Evolutionary conservation across 2,113 vertebrate species (phyloP).

Genomic region (Urocitellus parryii): DNA sequence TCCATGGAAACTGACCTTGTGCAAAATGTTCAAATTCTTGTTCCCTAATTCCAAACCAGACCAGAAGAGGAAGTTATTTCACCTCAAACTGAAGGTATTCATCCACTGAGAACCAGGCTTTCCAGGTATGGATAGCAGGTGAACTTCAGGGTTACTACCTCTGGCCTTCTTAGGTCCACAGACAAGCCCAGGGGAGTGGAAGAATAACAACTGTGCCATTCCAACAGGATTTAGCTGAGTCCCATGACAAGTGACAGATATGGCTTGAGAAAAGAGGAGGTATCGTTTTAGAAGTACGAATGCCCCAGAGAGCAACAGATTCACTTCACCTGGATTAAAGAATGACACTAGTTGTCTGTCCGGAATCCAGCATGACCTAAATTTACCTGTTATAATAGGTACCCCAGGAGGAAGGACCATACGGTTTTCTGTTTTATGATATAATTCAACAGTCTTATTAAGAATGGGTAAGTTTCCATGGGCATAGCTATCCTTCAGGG

Average conservation of each 20-base stretch:
- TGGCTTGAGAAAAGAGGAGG: background rate
- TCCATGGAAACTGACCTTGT: background rate
- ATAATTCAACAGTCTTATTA: background rate
- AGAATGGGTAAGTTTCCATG: background rate
- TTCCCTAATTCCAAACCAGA: background rate
- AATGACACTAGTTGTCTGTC: fast-evolving
- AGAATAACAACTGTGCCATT: background rate
- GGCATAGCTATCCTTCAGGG: background rate
- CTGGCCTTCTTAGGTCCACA: background rate
- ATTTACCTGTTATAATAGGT: background rate
- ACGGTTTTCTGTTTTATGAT: background rate
- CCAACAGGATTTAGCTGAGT: background rate
- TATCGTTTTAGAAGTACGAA: background rate
- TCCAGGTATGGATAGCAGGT: background rate
- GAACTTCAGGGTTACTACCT: background rate
- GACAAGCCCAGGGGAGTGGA: background rate
- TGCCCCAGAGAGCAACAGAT: background rate
- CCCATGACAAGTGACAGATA: background rate
- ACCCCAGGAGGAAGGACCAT: background rate
- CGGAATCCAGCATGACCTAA: background rate
- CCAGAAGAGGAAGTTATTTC: background rate
- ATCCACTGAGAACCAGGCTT: background rate
- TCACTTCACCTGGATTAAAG: background rate
- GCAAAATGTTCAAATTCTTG: background rate
- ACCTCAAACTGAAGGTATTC: background rate